phyloP scores from a whole-genome alignment of 2,888 invertebrate genomes.

The Ophonus ardosiacus region DNA sequence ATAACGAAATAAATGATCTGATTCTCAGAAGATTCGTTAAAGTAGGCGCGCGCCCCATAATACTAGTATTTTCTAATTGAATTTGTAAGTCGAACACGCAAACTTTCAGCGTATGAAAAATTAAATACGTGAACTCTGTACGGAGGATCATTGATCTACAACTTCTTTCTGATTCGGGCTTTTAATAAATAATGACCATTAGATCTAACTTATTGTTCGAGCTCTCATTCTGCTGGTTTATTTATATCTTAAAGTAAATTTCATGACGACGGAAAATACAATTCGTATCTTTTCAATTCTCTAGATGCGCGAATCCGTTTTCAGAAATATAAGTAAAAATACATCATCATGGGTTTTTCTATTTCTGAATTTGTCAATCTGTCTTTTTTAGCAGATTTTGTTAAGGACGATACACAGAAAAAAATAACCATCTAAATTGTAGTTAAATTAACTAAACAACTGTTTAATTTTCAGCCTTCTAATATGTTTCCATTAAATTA shows the following conservation, averaged over 20 bases:
- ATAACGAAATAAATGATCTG: constrained; percentile 43
- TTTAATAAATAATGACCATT: background rate
- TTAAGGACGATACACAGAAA: too few relatives aligned
- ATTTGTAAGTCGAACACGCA: constrained; percentile 51
- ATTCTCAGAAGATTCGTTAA: constrained; percentile 39
- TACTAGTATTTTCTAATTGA: constrained; percentile 44
- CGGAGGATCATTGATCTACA: background rate
- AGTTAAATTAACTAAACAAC: too few relatives aligned
- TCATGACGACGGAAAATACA: too few relatives aligned
- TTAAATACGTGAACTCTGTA: constrained; percentile 10
- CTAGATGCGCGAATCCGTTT: too few relatives aligned
- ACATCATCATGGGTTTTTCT: too few relatives aligned
- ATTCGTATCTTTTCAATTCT: too few relatives aligned
- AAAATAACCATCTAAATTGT: too few relatives aligned
- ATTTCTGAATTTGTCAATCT: too few relatives aligned
- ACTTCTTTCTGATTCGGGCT: background rate
- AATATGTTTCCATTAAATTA: too few relatives aligned
- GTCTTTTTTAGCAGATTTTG: too few relatives aligned
- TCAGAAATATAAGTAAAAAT: too few relatives aligned
- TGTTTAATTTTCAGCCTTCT: too few relatives aligned
- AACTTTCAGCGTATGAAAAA: constrained; percentile 48
- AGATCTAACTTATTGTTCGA: background rate
- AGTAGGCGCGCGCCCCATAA: constrained; percentile 14
- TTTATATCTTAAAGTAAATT: background rate
- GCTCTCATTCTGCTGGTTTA: background rate